phyloP scores from a whole-genome alignment of 2,888 invertebrate genomes.

The Melikaiella ostensackeni region DNA sequence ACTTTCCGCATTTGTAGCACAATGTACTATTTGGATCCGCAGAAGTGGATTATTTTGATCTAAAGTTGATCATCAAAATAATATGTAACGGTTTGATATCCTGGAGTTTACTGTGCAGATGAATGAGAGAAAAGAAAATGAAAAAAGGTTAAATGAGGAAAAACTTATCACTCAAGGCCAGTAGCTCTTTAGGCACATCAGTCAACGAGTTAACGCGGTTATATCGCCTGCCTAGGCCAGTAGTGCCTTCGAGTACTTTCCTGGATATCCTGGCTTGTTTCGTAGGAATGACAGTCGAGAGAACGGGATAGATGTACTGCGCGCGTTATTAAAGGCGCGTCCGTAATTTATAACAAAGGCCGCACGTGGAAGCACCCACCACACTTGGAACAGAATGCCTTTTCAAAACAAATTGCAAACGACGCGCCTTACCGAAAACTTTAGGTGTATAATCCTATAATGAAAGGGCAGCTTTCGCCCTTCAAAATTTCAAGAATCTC shows the following conservation, averaged over 20 bases:
- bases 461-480: conserved; percentile 6
- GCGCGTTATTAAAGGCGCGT: conserved; percentile 56
- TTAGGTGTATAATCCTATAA: conserved; percentile 18
- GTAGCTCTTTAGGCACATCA: conserved; percentile 37
- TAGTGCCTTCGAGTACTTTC: conserved; percentile 35
- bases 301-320: conserved; percentile 34
- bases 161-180: conserved; percentile 32
- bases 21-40: no score
- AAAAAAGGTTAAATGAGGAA: conserved; percentile 17
- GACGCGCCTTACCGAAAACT: conserved; percentile 24
- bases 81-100: no score
- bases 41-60: no score
- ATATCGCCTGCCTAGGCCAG: conserved; percentile 37
- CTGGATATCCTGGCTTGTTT: conserved; percentile 14
- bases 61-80: no score
- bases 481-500: conserved; percentile 16
- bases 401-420: conserved; percentile 34
- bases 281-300: conserved; percentile 22
- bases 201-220: conserved; percentile 39
- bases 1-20: no score
- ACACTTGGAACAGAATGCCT: conserved; percentile 27
- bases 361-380: conserved; percentile 28
- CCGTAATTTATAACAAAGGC: conserved; percentile 52
- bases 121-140: conserved; percentile 20
- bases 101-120: no score